Evolutionary conservation across 1,140 invertebrate genomes (phyloP).

Genomic region (Amphibalanus amphitrite): DNA sequence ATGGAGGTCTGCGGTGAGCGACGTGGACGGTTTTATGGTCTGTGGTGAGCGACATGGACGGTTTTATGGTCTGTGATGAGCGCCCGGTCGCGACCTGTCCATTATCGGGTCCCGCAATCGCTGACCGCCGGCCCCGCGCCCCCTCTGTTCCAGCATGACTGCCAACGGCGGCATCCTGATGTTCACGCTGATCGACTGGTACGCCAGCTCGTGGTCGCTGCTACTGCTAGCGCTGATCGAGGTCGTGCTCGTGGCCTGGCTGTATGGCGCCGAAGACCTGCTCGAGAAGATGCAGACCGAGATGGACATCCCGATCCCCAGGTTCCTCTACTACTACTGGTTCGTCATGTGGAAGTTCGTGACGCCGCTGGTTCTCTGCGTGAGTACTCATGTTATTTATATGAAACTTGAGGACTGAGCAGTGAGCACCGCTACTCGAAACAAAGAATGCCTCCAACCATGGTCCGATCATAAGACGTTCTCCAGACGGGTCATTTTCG

Average conservation of each 20-base stretch:
- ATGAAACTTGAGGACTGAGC: too few species aligned
- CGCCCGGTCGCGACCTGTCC: too few species aligned
- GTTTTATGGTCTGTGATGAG: too few species aligned
- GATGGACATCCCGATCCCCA: background rate
- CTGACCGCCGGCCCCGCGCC: too few species aligned
- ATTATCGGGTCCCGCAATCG: background rate
- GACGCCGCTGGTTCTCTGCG: background rate
- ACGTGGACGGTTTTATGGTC: too few species aligned
- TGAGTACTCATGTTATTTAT: too few species aligned
- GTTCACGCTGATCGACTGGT: conserved; percentile 4
- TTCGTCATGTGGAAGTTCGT: background rate
- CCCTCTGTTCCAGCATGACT: background rate
- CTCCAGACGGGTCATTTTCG: too few species aligned
- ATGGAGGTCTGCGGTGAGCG: too few species aligned
- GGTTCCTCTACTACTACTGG: background rate
- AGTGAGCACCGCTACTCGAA: too few species aligned
- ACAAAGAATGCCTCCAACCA: too few species aligned
- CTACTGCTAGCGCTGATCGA: background rate
- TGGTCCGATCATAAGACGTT: too few species aligned
- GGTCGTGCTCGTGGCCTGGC: background rate
- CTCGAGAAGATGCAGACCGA: background rate
- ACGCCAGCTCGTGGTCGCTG: background rate
- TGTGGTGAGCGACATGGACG: too few species aligned
- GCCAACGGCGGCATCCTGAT: background rate
- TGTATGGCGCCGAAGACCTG: background rate